These are phyloP conservation scores for Astatotilapia flaviijosephi DNA, from an alignment of 2,113 vertebrate genomes.

Conservation along the genomic window DNA sequence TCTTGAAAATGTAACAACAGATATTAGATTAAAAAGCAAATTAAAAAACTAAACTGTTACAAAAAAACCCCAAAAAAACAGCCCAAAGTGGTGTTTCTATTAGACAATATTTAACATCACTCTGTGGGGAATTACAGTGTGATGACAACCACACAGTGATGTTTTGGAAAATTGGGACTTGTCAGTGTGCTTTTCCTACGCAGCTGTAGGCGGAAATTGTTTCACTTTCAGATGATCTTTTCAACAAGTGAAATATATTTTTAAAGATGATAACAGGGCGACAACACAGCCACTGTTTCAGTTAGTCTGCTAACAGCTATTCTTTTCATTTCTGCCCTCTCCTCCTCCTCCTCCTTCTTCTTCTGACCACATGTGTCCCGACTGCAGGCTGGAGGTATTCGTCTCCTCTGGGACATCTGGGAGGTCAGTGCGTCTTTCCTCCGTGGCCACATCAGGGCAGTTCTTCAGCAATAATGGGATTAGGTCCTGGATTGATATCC, in stretches of 20 bases:
- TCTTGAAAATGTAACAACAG: not conserved
- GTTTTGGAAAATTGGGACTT: not conserved
- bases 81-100: not conserved
- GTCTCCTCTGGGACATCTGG: slow-evolving; percentile 1
- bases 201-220: not conserved
- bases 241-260: not conserved
- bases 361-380: not conserved
- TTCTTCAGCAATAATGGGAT: slow-evolving; percentile 56
- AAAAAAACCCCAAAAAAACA: fast-evolving
- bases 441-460: slow-evolving; percentile 16
- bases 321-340: not conserved
- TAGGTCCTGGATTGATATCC: slow-evolving; percentile 50
- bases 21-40: not conserved
- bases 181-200: not conserved
- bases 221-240: not conserved
- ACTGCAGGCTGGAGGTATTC: slow-evolving; percentile 4
- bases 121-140: not conserved
- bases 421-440: slow-evolving; percentile 12
- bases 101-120: slow-evolving; percentile 8
- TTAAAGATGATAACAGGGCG: not conserved
- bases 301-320: not conserved
- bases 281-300: not conserved
- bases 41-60: not conserved
- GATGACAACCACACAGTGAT: not conserved
- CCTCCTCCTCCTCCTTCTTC: not conserved